These are phyloP conservation scores for Scopus umbretta DNA, from an alignment of 2,113 vertebrate genomes.

Conservation along the genomic window DNA sequence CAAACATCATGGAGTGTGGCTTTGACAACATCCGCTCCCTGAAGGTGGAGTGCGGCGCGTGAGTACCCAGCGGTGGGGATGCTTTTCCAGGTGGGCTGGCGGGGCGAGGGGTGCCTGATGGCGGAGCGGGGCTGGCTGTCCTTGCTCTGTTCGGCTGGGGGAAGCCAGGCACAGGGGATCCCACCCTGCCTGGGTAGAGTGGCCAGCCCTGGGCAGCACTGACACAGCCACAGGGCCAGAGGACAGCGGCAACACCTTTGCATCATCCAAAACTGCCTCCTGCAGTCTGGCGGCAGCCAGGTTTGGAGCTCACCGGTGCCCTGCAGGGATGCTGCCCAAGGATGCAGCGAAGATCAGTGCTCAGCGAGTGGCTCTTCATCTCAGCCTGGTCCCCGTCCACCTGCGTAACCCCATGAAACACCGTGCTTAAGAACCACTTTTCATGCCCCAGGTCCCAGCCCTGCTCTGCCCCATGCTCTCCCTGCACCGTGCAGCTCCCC, in stretches of 20 bases:
- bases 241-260: fast-evolving
- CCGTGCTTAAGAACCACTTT: neutral
- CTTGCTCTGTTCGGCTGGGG: neutral
- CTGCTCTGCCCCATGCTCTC: neutral
- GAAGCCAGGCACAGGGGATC: neutral
- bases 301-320: neutral
- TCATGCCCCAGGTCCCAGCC: neutral
- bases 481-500: neutral
- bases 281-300: neutral
- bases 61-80: conserved; percentile 62
- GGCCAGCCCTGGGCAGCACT: neutral
- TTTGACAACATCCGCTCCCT: conserved; percentile 89
- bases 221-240: neutral
- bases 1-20: conserved; percentile 87
- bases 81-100: neutral
- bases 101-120: neutral
- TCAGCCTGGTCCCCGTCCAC: neutral
- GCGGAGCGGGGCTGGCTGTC: fast-evolving
- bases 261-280: neutral
- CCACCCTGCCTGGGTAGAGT: neutral
- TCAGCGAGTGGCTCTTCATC: neutral
- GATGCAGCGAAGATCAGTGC: neutral
- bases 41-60: conserved; percentile 94
- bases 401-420: neutral
- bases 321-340: neutral